Percentiles rank a stretch among this genome's conserved stretches.
phyloP scores from a whole-genome alignment of 1,140 invertebrate species.

The Drosophila melanogaster region Release_6_plus_ISO1_MT NT_037436.4:20723001-20723500 shows the following conservation, averaged over 20 bases:
- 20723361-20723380: too few relatives aligned
- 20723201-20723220: conserved; percentile 28
- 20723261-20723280: neutral
- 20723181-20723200: conserved; percentile 16
- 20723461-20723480: too few relatives aligned
- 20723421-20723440: too few relatives aligned
- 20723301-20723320: neutral
- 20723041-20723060: conserved; percentile 4
- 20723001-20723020: too few relatives aligned
- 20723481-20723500: too few relatives aligned
- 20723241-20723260: conserved; percentile 13
- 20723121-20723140: conserved; percentile 73
- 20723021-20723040: conserved; percentile 2
- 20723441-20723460: too few relatives aligned
- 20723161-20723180: conserved; percentile 21
- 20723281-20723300: neutral
- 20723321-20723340: neutral
- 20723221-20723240: conserved; percentile 17
- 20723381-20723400: too few relatives aligned
- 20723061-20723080: conserved; percentile 16
- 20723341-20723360: too few relatives aligned
- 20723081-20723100: conserved; percentile 67
- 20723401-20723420: too few relatives aligned
- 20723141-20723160: conserved; percentile 11
- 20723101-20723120: conserved; percentile 69